Percentiles rank a stretch among this genome's conserved stretches.
Conservation (phyloP, 2,113 vertebrate genomes). For the Megaceryle maxima region DNA sequence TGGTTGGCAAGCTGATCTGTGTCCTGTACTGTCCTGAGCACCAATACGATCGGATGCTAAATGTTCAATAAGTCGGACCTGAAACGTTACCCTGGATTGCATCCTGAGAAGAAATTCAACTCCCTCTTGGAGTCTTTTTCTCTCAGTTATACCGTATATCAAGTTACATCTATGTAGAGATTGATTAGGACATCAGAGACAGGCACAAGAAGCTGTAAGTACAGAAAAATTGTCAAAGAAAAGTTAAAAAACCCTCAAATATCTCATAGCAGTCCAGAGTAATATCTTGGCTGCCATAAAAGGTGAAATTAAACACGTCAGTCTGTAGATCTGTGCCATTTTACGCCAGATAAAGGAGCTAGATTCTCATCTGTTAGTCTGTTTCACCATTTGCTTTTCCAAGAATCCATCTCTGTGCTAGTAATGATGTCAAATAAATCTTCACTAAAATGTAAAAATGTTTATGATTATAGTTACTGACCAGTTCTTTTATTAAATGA, state of each 20-base stretch:
- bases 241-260: neutral
- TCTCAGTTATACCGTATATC: neutral
- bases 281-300: neutral
- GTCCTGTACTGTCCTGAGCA: neutral
- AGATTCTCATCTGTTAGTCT: neutral
- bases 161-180: neutral
- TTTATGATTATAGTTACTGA: slow-evolving; percentile 51
- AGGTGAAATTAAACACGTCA: slow-evolving; percentile 10
- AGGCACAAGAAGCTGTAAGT: neutral
- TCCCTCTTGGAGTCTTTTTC: neutral
- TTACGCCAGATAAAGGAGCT: neutral
- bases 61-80: neutral
- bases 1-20: neutral
- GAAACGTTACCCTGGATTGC: neutral
- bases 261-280: neutral
- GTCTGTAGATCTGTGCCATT: neutral
- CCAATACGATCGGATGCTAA: neutral
- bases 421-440: slow-evolving; percentile 58
- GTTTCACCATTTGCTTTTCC: slow-evolving; percentile 1
- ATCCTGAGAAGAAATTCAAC: neutral
- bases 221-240: neutral
- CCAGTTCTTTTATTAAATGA: slow-evolving; percentile 53
- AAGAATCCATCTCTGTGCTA: slow-evolving; percentile 4
- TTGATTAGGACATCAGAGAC: neutral
- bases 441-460: slow-evolving; percentile 56